phyloP scores from a whole-genome alignment of 2,888 invertebrate species.

The Chorisops tibialis region DNA sequence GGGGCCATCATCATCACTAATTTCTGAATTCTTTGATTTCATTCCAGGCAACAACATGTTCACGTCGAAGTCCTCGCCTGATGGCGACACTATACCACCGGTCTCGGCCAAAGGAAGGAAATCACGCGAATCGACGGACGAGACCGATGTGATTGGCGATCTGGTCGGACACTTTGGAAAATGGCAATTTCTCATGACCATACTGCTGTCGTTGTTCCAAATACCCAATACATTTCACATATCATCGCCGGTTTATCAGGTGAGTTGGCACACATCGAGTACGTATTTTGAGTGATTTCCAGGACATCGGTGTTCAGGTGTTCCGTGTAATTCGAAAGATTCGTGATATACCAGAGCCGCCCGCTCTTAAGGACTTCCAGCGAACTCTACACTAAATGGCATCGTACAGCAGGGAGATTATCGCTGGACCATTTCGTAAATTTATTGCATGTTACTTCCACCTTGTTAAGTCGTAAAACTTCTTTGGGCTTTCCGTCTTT shows the following conservation, averaged over 20 bases:
- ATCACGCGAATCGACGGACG: conserved; percentile 49
- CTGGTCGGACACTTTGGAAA: conserved; percentile 72
- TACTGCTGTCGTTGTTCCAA: conserved; percentile 71
- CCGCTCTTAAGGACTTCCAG: too few species aligned
- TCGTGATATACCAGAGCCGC: too few species aligned
- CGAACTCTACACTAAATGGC: not conserved
- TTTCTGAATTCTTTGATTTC: conserved; percentile 33
- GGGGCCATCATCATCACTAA: not conserved
- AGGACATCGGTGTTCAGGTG: too few species aligned
- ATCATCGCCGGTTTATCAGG: conserved; percentile 71
- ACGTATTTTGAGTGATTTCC: not conserved
- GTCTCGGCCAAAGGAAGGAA: conserved; percentile 35
- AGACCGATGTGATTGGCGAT: conserved; percentile 63
- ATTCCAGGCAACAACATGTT: conserved; percentile 48
- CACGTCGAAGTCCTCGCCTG: conserved; percentile 47
- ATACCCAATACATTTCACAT: conserved; percentile 80
- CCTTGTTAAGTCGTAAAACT: conserved; percentile 20
- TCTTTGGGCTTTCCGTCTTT: conserved; percentile 11
- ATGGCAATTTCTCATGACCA: conserved; percentile 73
- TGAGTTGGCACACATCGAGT: conserved; percentile 45
- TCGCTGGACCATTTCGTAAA: conserved; percentile 2
- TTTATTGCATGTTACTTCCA: conserved; percentile 23
- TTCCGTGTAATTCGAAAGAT: too few species aligned
- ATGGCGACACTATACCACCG: conserved; percentile 35
- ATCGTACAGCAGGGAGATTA: not conserved